Conservation (phyloP, 2,797 vertebrate genomes). For the Chrysocyon brachyurus region DNA sequence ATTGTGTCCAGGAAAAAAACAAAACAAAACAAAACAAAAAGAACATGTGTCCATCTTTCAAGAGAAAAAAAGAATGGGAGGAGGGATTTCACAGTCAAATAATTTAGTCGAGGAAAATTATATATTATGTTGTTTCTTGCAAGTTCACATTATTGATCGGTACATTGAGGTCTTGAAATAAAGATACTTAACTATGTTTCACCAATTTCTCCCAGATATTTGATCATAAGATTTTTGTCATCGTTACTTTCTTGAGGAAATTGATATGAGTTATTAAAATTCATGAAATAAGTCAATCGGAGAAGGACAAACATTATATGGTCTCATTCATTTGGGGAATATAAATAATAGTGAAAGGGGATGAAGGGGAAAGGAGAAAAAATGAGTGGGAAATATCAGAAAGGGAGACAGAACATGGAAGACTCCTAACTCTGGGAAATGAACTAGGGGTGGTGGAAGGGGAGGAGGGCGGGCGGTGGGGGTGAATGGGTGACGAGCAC, state of each 20-base stretch:
- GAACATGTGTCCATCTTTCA: background rate
- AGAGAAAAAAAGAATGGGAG: background rate
- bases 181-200: background rate
- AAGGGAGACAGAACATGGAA: no score
- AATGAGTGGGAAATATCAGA: no score
- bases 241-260: background rate
- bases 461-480: no score
- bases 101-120: background rate
- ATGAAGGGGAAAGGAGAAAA: no score
- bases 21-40: background rate
- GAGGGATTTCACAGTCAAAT: background rate
- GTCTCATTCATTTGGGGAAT: no score
- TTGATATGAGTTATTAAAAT: background rate
- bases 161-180: background rate
- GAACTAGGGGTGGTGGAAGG: no score
- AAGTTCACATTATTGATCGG: constrained; percentile 17
- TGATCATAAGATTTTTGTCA: constrained; percentile 18
- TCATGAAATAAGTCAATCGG: background rate
- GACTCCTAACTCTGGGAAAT: no score
- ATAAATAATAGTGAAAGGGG: no score
- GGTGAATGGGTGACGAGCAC: no score
- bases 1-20: background rate
- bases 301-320: no score
- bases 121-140: background rate
- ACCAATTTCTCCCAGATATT: background rate